Evolutionary conservation across 2,888 invertebrate genomes (phyloP), one percentile per base, ranked within the genome.

Genomic region (Melanostoma mellinum): DNA sequence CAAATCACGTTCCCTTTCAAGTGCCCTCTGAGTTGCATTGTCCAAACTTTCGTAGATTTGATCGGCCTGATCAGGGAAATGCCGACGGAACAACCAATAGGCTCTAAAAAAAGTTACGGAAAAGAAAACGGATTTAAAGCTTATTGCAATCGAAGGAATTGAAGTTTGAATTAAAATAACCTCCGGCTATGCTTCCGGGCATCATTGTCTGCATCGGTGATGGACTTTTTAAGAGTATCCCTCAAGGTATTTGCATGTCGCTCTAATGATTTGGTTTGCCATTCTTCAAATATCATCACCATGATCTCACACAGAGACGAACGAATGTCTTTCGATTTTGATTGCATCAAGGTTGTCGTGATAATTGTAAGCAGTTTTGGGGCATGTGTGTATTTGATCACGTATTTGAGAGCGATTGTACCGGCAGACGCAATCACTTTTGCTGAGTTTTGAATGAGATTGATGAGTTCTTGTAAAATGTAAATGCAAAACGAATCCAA

Each of bases 351-450:
- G 87, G 95, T 95, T 78, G 94, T 93, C 6, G 95, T 94, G 33
- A 98, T 93, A 78, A 96, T 95, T 33, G 97, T 96, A 55, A 98
- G 93, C 48, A 97, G 92, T 50, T 97, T 94, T 67, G 95, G 94
- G 85, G 95, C 94, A 89, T 97, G 97, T 4, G 96, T 96, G 91
- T 96, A 93, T 89, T 94, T 94, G 74, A 99, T 95, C 65, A 99
- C 96, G 92, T 97, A 98, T 63, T 96, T 94, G 44, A 98, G 94
- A 86, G 97, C 95, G 71, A 98, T 94, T 2, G 94, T 93, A 61
- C 97, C 98, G 0, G 98, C 96, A 0, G 97, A 96, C 4, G 98
- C 96, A 90, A 99, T 96, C 85, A 97, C 97, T 94, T 99, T 99
- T 85, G 98, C 98, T 86, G 97, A 97, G 90, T 98, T 99, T 88